Evolutionary conservation across 2,888 invertebrate genomes (phyloP).

Genomic region (Malachius bipustulatus): DNA sequence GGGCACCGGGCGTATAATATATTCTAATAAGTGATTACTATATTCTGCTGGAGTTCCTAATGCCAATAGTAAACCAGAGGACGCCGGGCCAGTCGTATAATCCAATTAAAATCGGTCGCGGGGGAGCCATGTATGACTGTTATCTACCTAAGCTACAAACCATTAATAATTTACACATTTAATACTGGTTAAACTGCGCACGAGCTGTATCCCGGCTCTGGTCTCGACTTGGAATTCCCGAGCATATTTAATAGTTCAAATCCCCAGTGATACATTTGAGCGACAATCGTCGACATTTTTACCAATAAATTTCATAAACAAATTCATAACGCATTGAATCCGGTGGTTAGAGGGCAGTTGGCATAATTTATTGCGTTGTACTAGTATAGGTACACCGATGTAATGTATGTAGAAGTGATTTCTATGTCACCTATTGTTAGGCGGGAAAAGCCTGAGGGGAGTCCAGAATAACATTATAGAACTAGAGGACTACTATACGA

Average conservation of each 20-base stretch:
- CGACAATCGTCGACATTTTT: too few relatives aligned
- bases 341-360: too few relatives aligned
- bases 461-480: too few relatives aligned
- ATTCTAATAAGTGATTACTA: slow-evolving; percentile 17
- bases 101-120: slow-evolving; percentile 35
- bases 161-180: slow-evolving; percentile 35
- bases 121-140: slow-evolving; percentile 32
- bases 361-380: too few relatives aligned
- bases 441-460: too few relatives aligned
- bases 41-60: slow-evolving; percentile 15
- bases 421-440: too few relatives aligned
- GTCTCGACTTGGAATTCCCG: slow-evolving; percentile 14
- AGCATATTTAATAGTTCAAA: slow-evolving; percentile 25
- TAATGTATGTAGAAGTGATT: too few relatives aligned
- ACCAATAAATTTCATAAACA: too few relatives aligned
- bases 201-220: slow-evolving; percentile 9
- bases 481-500: too few relatives aligned
- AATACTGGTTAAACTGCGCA: slow-evolving; percentile 21
- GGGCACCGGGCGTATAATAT: slow-evolving; percentile 11
- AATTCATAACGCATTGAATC: too few relatives aligned
- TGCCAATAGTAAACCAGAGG: slow-evolving; percentile 13
- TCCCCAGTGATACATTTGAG: slow-evolving; percentile 19
- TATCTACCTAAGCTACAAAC: slow-evolving; percentile 33
- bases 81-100: slow-evolving; percentile 28
- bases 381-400: too few relatives aligned